Evolutionary conservation across 2,113 vertebrate genomes (phyloP).

Genomic region (Ceuthmochares aereus): DNA sequence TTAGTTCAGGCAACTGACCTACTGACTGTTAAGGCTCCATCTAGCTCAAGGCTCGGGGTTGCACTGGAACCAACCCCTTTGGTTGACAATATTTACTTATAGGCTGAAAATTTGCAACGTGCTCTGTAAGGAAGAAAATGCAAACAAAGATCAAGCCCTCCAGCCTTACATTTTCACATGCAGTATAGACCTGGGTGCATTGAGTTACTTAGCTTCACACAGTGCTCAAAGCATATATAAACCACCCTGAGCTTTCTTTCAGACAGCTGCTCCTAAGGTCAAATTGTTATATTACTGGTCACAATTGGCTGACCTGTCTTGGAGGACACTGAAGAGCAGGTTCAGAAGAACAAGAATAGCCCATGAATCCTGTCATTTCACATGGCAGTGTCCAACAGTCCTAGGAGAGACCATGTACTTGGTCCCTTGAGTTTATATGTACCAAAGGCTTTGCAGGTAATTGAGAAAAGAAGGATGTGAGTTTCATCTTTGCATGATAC

Average conservation of each 20-base stretch:
- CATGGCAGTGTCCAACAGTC: neutral
- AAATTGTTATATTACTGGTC: neutral
- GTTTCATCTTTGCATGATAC: neutral
- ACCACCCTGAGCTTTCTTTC: neutral
- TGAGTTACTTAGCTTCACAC: neutral
- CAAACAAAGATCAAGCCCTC: neutral
- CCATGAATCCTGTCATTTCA: neutral
- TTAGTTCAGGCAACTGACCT: neutral
- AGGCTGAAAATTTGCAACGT: neutral
- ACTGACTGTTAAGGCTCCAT: neutral
- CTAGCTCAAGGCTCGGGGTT: neutral
- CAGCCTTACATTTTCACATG: neutral
- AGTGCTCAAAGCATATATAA: neutral
- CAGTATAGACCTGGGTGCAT: neutral
- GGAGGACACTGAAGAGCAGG: neutral
- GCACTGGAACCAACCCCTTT: neutral
- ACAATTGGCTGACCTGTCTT: neutral
- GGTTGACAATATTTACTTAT: neutral
- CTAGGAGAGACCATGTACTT: neutral
- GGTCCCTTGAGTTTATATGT: neutral
- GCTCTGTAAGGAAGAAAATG: neutral
- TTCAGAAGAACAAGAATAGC: neutral
- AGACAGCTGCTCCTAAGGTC: neutral
- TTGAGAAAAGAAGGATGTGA: neutral
- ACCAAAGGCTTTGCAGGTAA: neutral